Percentiles rank a stretch among this genome's conserved stretches.
These are phyloP conservation scores for Platysteira castanea DNA, from an alignment of 2,113 vertebrate species.

Conservation along the genomic window DNA sequence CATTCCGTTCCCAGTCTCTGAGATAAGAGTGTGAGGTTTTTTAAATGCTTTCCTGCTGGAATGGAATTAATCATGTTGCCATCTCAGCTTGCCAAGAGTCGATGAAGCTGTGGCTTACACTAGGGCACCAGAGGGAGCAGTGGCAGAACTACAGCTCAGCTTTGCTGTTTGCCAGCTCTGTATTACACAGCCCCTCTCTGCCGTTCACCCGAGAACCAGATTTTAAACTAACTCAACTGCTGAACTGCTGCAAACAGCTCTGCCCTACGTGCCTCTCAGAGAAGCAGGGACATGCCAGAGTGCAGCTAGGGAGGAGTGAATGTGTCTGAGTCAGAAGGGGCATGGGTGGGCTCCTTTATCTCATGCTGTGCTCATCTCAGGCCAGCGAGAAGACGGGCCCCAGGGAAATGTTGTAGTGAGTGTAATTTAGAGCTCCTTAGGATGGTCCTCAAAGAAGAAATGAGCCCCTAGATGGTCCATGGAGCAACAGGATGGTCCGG, in stretches of 20 bases:
- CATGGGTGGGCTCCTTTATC: not conserved
- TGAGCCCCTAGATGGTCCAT: not conserved
- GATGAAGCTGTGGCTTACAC: not conserved
- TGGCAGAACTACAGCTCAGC: not conserved
- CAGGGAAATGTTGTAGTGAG: not conserved
- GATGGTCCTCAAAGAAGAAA: not conserved
- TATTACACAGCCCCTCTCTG: not conserved
- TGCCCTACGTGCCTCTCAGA: not conserved
- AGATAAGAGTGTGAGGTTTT: not conserved
- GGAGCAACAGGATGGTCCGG: not conserved
- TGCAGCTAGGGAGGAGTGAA: not conserved
- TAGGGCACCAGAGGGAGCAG: not conserved
- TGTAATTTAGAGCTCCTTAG: not conserved
- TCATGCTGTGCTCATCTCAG: not conserved
- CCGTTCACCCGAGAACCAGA: fast-evolving
- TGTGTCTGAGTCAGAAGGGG: not conserved
- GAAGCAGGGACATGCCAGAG: not conserved
- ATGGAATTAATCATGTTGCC: not conserved
- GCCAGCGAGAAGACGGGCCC: not conserved
- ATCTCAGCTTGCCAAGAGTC: not conserved
- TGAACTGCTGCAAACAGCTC: not conserved
- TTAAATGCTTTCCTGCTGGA: not conserved
- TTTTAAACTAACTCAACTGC: not conserved
- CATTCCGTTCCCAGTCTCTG: not conserved
- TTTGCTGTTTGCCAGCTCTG: not conserved